These are phyloP conservation scores for Cercopithecus hamlyni DNA, from an alignment of 2,797 vertebrate genomes.

Conservation along the genomic window DNA sequence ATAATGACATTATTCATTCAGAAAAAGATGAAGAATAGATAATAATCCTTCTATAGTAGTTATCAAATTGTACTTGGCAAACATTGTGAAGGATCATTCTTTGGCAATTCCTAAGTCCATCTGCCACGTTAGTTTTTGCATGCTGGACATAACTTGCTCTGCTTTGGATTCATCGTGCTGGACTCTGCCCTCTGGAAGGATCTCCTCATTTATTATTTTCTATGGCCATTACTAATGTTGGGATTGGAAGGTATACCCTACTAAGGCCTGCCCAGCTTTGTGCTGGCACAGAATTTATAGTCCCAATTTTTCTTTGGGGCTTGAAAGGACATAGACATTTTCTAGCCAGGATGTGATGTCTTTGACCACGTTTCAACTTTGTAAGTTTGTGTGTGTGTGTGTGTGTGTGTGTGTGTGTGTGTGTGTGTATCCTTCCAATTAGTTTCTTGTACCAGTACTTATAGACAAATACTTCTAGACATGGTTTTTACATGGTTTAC, in stretches of 20 bases:
- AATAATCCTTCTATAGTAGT: not conserved
- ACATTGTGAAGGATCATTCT: not conserved
- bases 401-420: too few species aligned
- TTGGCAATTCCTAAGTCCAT: not conserved
- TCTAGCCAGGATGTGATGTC: not conserved
- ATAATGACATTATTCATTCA: not conserved
- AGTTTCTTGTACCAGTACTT: not conserved
- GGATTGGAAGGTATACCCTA: not conserved
- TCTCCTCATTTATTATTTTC: not conserved
- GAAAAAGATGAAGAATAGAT: not conserved
- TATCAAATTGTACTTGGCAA: not conserved
- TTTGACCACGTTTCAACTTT: not conserved
- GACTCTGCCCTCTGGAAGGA: not conserved
- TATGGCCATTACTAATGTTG: not conserved
- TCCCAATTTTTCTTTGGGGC: not conserved
- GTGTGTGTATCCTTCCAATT: not conserved
- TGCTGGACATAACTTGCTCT: not conserved
- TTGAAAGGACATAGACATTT: not conserved
- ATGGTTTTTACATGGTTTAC: not conserved
- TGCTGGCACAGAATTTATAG: not conserved
- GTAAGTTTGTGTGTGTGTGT: not conserved
- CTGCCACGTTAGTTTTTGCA: not conserved
- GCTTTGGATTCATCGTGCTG: not conserved
- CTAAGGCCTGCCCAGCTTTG: not conserved
- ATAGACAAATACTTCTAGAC: not conserved